Evolutionary conservation across 2,888 invertebrate genomes (phyloP).

Genomic region (Luperina nickerlii): DNA sequence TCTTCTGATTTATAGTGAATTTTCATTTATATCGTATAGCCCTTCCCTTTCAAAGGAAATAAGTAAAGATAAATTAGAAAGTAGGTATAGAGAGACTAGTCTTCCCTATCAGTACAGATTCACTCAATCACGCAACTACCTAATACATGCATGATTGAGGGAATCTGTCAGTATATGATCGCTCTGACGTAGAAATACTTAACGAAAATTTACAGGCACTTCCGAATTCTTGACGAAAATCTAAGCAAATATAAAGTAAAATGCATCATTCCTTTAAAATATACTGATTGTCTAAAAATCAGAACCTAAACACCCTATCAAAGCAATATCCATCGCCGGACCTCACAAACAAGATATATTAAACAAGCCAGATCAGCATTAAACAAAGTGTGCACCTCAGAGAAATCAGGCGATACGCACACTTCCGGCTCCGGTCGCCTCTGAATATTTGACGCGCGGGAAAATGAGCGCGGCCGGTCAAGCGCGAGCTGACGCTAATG

Average conservation of each 20-base stretch:
- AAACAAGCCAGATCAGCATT: conserved; percentile 50
- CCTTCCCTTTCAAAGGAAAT: not conserved
- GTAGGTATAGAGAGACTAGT: too few relatives aligned
- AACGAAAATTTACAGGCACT: too few relatives aligned
- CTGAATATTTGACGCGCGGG: conserved; percentile 69
- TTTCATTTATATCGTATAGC: not conserved
- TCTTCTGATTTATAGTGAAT: not conserved
- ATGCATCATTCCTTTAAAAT: not conserved
- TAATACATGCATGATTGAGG: not conserved
- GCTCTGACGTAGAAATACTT: not conserved
- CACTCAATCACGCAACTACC: too few relatives aligned
- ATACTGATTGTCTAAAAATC: not conserved
- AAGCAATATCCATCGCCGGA: not conserved
- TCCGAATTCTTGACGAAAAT: not conserved
- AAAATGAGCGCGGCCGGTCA: conserved; percentile 65
- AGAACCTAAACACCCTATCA: not conserved
- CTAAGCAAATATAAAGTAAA: not conserved
- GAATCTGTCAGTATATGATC: not conserved
- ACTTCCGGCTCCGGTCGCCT: conserved; percentile 56
- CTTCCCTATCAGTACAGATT: too few relatives aligned
- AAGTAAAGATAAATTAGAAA: too few relatives aligned
- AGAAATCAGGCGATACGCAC: conserved; percentile 67
- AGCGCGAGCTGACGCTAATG: conserved; percentile 55
- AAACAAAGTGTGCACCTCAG: conserved; percentile 61
- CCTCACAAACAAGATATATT: conserved; percentile 37